phyloP scores from a whole-genome alignment of 1,140 invertebrate species.

The Orchestia grillus region DNA sequence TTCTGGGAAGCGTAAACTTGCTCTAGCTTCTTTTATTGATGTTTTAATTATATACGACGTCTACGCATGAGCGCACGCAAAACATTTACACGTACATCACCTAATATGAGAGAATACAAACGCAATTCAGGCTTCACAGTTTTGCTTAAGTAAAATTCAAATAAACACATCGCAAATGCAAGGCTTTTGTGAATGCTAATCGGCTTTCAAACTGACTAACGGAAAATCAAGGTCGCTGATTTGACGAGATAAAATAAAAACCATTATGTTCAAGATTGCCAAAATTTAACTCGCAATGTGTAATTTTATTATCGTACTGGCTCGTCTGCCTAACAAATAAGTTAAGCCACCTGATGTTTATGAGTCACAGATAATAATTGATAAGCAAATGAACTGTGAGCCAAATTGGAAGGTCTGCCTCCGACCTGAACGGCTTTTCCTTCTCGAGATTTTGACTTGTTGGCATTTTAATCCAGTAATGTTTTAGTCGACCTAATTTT shows the following conservation, averaged over 20 bases:
- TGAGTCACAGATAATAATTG: not conserved
- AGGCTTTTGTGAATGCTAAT: too few species aligned
- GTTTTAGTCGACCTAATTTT: not conserved
- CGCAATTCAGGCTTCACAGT: too few species aligned
- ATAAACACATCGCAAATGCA: too few species aligned
- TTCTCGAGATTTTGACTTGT: not conserved
- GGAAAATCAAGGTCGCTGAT: not conserved
- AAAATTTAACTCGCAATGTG: not conserved
- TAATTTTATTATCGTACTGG: not conserved
- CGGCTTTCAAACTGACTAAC: not conserved
- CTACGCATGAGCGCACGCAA: too few species aligned
- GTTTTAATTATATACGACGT: too few species aligned
- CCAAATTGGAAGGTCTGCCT: not conserved
- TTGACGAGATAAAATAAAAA: not conserved
- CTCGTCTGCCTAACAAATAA: not conserved
- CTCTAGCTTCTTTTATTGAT: too few species aligned
- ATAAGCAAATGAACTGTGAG: not conserved
- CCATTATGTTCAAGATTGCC: not conserved
- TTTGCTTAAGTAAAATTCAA: too few species aligned
- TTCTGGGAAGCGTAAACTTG: too few species aligned
- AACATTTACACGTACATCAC: too few species aligned
- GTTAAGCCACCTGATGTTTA: not conserved
- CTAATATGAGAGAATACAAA: too few species aligned
- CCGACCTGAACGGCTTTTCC: too few species aligned
- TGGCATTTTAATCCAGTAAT: not conserved